These are phyloP conservation scores for Perca flavescens DNA, from an alignment of 2,113 vertebrate genomes.

Conservation along the genomic window DNA sequence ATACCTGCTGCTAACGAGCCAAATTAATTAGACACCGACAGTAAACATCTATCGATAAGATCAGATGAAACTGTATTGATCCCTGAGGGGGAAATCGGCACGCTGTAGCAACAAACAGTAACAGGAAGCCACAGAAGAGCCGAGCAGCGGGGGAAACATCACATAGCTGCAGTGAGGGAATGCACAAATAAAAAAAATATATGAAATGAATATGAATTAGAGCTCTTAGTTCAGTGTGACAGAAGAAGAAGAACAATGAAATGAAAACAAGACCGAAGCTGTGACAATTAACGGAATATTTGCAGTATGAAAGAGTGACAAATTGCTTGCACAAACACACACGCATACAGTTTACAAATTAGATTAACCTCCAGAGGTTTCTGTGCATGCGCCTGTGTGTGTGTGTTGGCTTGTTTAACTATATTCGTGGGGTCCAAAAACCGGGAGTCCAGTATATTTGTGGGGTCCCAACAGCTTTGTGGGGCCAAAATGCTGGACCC, in stretches of 20 bases:
- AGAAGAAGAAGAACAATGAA: conserved; percentile 42
- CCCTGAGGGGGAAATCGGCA: conserved; percentile 50
- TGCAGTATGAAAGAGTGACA: conserved; percentile 57
- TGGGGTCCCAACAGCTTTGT: no score
- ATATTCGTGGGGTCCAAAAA: no score
- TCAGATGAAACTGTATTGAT: conserved; percentile 69
- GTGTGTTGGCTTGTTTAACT: not conserved
- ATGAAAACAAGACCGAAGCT: conserved; percentile 37
- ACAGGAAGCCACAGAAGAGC: conserved; percentile 4
- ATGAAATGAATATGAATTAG: conserved; percentile 35
- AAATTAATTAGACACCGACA: conserved; percentile 71
- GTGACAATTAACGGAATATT: conserved; percentile 54
- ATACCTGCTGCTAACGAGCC: conserved; percentile 68
- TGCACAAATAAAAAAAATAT: not conserved
- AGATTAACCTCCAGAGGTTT: conserved; percentile 63
- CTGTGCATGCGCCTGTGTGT: not conserved
- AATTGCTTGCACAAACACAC: conserved; percentile 51
- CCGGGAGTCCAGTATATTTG: no score
- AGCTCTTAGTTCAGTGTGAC: conserved; percentile 27
- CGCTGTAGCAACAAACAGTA: conserved; percentile 15
- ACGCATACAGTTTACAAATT: conserved; percentile 44
- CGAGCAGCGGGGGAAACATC: not conserved
- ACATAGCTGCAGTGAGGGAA: not conserved
- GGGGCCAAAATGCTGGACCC: no score
- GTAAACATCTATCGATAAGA: conserved; percentile 75